phyloP scores from a whole-genome alignment of 2,797 vertebrate species.

The Cyclura pinguis region DNA sequence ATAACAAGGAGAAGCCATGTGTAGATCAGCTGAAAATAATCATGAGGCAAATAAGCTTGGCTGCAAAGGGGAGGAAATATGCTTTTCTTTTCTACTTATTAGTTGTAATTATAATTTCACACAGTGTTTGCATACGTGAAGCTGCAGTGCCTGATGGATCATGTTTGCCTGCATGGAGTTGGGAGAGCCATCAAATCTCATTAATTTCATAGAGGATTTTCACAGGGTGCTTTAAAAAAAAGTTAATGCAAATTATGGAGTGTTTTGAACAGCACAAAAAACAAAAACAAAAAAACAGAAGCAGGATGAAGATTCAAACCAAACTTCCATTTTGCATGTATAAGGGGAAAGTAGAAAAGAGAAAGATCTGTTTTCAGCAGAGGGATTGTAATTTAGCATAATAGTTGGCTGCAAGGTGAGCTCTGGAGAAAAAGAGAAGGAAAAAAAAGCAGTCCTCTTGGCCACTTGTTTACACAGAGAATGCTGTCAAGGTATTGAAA shows the following conservation, averaged over 20 bases:
- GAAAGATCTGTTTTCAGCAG: not conserved
- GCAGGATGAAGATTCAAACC: slow-evolving; percentile 22
- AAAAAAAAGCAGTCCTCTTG: not conserved
- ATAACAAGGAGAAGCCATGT: slow-evolving; percentile 34
- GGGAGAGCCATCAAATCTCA: slow-evolving; percentile 57
- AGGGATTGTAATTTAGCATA: not conserved
- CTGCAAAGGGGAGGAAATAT: slow-evolving; percentile 59
- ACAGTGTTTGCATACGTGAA: slow-evolving; percentile 61
- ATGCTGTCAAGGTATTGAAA: not conserved
- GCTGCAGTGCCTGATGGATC: slow-evolving; percentile 60
- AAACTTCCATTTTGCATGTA: slow-evolving; percentile 25
- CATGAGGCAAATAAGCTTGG: slow-evolving; percentile 29
- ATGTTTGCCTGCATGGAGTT: slow-evolving; percentile 58
- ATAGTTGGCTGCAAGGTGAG: not conserved
- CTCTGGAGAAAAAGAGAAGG: not conserved
- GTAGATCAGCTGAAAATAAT: slow-evolving; percentile 44
- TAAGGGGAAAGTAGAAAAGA: slow-evolving; percentile 19
- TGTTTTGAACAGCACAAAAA: slow-evolving; percentile 44
- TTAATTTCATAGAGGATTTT: slow-evolving; percentile 69
- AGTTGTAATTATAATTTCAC: slow-evolving; percentile 70
- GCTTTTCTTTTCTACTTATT: slow-evolving; percentile 60
- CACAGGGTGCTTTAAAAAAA: slow-evolving; percentile 40
- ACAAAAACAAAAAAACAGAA: slow-evolving; percentile 42
- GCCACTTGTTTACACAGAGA: not conserved
- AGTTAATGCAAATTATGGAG: slow-evolving; percentile 58